These are phyloP conservation scores for Seira musarum DNA, from an alignment of 2,888 invertebrate species.

Conservation along the genomic window DNA sequence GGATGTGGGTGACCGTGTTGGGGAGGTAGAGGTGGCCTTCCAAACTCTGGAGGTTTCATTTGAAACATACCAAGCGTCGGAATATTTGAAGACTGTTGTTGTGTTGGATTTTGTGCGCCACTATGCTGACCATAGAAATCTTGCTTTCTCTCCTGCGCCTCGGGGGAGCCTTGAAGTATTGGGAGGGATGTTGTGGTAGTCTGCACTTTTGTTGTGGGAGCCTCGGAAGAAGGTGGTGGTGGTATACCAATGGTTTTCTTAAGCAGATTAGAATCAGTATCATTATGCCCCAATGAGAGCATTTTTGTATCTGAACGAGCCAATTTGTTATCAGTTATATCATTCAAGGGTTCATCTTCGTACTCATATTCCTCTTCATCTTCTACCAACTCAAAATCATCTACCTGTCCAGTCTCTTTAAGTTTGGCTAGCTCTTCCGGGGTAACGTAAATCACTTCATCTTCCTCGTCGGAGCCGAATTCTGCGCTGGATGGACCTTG, in stretches of 20 bases:
- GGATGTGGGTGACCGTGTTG: slow-evolving; percentile 17
- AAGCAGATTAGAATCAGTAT: slow-evolving; percentile 14
- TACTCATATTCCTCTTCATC: slow-evolving; percentile 49
- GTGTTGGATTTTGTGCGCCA: not conserved
- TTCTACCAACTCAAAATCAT: slow-evolving; percentile 61
- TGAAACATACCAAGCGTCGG: slow-evolving; percentile 43
- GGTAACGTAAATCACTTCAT: slow-evolving; percentile 68
- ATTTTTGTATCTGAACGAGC: slow-evolving; percentile 35
- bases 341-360: slow-evolving; percentile 49
- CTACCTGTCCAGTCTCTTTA: slow-evolving; percentile 66
- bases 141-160: slow-evolving; percentile 34
- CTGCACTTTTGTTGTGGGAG: not conserved
- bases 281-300: slow-evolving; percentile 20
- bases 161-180: not conserved
- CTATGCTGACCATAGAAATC: not conserved
- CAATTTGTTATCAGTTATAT: slow-evolving; percentile 36
- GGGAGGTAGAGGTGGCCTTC: slow-evolving; percentile 34
- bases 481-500: slow-evolving; percentile 23
- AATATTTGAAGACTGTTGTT: slow-evolving; percentile 11
- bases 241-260: slow-evolving; percentile 33
- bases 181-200: slow-evolving; percentile 21
- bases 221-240: not conserved
- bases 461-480: slow-evolving; percentile 55
- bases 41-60: slow-evolving; percentile 49
- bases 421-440: slow-evolving; percentile 67